Evolutionary conservation across 2,888 invertebrate species (phyloP).

Genomic region (Autographa pulchrina): DNA sequence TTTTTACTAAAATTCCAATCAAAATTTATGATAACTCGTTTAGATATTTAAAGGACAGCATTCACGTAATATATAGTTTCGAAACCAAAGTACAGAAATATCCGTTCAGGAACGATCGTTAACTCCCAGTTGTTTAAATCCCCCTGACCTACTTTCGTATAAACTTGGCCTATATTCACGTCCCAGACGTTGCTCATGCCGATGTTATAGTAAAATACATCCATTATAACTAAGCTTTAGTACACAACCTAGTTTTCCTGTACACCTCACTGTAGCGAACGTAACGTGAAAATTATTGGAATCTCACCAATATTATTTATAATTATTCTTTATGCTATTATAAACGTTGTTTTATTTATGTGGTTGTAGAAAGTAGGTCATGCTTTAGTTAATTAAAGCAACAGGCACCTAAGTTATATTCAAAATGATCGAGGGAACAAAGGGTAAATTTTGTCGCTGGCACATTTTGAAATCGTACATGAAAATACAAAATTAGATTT

Average conservation of each 20-base stretch:
- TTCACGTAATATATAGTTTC: conserved; percentile 23
- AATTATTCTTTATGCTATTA: background rate
- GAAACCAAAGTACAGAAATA: conserved; percentile 70
- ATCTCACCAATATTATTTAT: background rate
- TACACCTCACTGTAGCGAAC: background rate
- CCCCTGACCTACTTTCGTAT: conserved; percentile 81
- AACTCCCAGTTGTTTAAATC: conserved; percentile 75
- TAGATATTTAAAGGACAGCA: background rate
- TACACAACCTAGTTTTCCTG: conserved; percentile 22
- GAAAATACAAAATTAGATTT: no score
- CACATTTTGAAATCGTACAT: background rate
- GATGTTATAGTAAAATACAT: conserved; percentile 56
- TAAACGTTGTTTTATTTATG: background rate
- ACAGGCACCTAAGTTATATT: background rate
- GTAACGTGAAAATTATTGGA: conserved; percentile 8
- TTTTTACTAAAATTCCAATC: background rate
- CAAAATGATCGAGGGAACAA: background rate
- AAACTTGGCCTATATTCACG: conserved; percentile 83
- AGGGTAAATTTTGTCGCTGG: background rate
- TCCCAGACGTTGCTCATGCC: conserved; percentile 63
- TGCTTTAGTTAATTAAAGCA: conserved; percentile 1
- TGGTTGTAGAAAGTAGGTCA: background rate
- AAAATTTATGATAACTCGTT: background rate
- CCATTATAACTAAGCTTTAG: conserved; percentile 27
- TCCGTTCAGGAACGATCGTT: conserved; percentile 73